Base-by-base conservation (phyloP, 2,888 invertebrate genomes). In the Cataglyphis cursor region DNA sequence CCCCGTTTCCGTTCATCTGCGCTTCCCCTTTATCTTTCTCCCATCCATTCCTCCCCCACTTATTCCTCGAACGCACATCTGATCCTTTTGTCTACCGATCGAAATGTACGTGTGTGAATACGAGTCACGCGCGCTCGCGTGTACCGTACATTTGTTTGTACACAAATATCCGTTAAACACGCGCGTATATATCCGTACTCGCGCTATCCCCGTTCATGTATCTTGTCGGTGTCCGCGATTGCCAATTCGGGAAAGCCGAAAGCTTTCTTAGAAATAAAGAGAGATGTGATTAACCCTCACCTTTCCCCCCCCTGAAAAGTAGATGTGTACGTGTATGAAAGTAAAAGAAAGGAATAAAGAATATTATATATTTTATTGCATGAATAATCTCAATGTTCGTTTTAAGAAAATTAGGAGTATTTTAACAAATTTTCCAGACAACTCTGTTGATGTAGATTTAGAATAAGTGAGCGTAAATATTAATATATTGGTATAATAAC, bases 81-180 rank as follows among this genome's bases (percentile, higher is more conserved):
- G 70, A 70, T 80, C 59, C 78, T 80, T 70, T 80, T 70, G 70
- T 80, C 59, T 70, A 44, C 35, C 70, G 59, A 61, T 31, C 44
- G 78, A 48, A 31, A 31, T 44, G 18, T 76, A 38, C 18, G 15
- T n/a, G 18, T 24, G 65, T 76, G 41, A 18, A 31, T 21, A 21
- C 15, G 24, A 21, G n/a, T 12, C 48, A 61, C 59, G 74, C 81
- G 75, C 51, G 35, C 41, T 35, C 41, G 66, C 57, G 2, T 21
- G 64, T 31, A 51, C 24, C 41, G 41, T 59, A 78, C 44, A n/a
- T 61, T 70, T 70, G 59, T 78, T 70, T 80, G 70, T 61, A 70
- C 35, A 80, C 70, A 70, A 70, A 70, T 80, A 70, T 80, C 78
- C 59, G 57, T 78, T 70, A 57, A 78, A 78, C 41, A 21, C 66